These are phyloP conservation scores for Hippocampus comes DNA, from an alignment of 2,113 vertebrate genomes.

Conservation along the genomic window DNA sequence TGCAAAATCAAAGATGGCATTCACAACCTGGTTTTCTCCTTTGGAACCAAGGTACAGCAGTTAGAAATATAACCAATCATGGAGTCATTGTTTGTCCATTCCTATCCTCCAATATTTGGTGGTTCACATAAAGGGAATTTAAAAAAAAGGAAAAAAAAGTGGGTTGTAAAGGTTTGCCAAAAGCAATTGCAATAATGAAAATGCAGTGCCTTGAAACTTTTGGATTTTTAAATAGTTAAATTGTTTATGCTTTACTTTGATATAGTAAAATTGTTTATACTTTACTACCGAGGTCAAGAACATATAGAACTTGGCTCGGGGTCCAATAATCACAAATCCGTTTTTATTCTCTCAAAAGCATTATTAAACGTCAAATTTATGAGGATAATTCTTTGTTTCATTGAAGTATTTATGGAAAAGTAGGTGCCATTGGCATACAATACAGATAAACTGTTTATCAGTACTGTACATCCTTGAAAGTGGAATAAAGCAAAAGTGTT, in stretches of 20 bases:
- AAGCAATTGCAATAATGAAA: not conserved
- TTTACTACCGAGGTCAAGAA: not conserved
- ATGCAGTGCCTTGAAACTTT: not conserved
- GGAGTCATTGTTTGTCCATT: not conserved
- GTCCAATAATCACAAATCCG: not conserved
- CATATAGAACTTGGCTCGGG: not conserved
- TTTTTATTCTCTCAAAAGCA: not conserved
- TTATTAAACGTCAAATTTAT: not conserved
- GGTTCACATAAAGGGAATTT: not conserved
- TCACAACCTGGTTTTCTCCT: not conserved
- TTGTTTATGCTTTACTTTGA: not conserved
- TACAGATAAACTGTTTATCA: not conserved
- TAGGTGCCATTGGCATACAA: constrained; percentile 11
- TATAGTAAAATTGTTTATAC: not conserved
- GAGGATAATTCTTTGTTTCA: not conserved
- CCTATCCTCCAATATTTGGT: constrained; percentile 3
- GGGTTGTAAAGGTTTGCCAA: not conserved
- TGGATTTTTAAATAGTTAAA: not conserved
- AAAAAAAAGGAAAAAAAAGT: not conserved
- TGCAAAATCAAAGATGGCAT: not conserved
- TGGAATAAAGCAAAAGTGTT: not conserved
- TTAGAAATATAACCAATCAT: not conserved
- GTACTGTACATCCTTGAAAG: not conserved
- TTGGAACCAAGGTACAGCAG: not conserved
- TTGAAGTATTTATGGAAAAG: not conserved